A percentile compares a stretch with the other conserved stretches of the same genome.
These are phyloP conservation scores for Zalophus californianus DNA, from an alignment of 2,797 vertebrate species.

Conservation along the genomic window DNA sequence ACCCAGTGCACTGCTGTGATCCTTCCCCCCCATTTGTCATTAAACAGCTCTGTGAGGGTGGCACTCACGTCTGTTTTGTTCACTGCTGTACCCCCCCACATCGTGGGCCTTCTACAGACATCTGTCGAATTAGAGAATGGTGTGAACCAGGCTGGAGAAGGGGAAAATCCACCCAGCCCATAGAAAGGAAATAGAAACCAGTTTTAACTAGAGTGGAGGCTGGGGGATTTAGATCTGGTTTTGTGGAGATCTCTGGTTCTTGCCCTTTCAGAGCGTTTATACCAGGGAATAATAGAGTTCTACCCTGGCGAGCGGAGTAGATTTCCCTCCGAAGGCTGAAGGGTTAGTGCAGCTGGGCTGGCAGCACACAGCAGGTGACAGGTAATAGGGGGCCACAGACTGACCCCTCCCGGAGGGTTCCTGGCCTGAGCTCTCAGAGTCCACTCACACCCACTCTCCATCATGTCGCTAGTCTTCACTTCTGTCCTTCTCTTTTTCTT, in stretches of 20 bases:
- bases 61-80: background rate
- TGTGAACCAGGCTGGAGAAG: background rate
- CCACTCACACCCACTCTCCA: background rate
- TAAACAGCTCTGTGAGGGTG: background rate
- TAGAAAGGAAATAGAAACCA: constrained; percentile 25
- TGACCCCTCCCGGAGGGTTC: background rate
- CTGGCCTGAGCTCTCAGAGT: rapidly evolving
- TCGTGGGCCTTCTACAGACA: background rate
- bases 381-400: rapidly evolving
- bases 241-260: constrained; percentile 9
- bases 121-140: background rate
- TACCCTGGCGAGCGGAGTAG: background rate
- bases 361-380: background rate
- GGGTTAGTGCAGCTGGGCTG: background rate
- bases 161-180: background rate
- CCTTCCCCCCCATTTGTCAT: rapidly evolving
- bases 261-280: background rate
- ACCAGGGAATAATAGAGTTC: background rate
- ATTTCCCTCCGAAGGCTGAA: background rate
- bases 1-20: background rate
- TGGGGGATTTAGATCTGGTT: constrained; percentile 52
- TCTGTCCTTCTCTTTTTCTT: background rate
- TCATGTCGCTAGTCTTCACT: background rate
- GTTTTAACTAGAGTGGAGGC: constrained; percentile 4
- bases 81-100: background rate